Evolutionary conservation across 2,797 vertebrate species (phyloP).

Genomic region (Muraenolepis orangiensis): DNA sequence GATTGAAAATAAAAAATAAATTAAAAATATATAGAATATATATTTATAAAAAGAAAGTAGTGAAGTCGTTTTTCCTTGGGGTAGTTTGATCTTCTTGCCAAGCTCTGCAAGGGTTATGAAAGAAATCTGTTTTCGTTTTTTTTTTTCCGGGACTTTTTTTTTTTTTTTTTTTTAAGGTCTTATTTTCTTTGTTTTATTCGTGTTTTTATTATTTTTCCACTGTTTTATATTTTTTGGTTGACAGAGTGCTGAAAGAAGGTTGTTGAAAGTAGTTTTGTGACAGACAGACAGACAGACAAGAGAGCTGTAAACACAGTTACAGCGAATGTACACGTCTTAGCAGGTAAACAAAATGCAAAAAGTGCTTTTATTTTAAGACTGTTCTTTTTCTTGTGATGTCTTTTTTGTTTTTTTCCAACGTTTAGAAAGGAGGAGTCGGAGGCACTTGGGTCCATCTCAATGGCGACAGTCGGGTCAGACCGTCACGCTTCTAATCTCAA

Average conservation of each 20-base stretch:
- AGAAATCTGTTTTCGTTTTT: constrained; percentile 28
- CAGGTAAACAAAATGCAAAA: constrained; percentile 74
- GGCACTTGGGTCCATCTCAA: constrained; percentile 91
- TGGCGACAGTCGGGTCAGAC: constrained; percentile 48
- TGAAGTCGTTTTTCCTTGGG: constrained; percentile 28
- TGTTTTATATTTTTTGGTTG: constrained; percentile 30
- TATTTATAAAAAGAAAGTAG: constrained; percentile 41
- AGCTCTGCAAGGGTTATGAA: constrained; percentile 50
- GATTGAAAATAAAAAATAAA: constrained; percentile 52
- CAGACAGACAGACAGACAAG: constrained; percentile 18
- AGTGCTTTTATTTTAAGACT: constrained; percentile 70
- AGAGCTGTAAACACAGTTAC: constrained; percentile 50
- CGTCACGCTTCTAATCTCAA: constrained; percentile 35
- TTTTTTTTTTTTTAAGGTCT: background rate
- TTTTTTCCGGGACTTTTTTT: constrained; percentile 5
- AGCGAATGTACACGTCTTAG: constrained; percentile 59
- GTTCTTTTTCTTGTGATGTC: constrained; percentile 31
- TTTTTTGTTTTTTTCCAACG: constrained; percentile 62
- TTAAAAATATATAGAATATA: constrained; percentile 57
- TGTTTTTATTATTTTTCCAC: constrained; percentile 27
- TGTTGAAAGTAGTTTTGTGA: constrained; percentile 36
- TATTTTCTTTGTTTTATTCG: constrained; percentile 16
- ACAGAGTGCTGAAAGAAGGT: constrained; percentile 36
- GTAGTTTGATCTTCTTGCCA: constrained; percentile 36
- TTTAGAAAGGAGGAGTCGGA: constrained; percentile 85